phyloP scores from a whole-genome alignment of 2,797 vertebrate genomes.

The Sebastes jordani region DNA sequence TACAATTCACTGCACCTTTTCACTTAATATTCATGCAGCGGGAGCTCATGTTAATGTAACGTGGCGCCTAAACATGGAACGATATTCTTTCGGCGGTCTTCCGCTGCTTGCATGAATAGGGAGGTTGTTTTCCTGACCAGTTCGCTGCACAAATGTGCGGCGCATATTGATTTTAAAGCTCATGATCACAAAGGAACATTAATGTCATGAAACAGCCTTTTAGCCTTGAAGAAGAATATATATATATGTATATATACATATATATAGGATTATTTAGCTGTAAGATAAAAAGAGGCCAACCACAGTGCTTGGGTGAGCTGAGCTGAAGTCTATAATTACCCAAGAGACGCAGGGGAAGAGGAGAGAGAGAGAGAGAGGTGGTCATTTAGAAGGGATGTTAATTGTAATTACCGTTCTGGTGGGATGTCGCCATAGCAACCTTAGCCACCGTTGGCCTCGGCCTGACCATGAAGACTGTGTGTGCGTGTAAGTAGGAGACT shows the following conservation, averaged over 20 bases:
- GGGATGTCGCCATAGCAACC: conserved; percentile 75
- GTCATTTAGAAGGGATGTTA: conserved; percentile 78
- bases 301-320: conserved; percentile 56
- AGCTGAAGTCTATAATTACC: conserved; percentile 75
- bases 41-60: conserved; percentile 21
- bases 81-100: not conserved
- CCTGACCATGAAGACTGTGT: conserved; percentile 42
- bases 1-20: not conserved
- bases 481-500: not conserved
- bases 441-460: conserved; percentile 55
- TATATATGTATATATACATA: not conserved
- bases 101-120: not conserved
- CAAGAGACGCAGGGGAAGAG: conserved; percentile 52
- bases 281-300: conserved; percentile 62
- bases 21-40: conserved; percentile 6
- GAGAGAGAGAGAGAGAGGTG: conserved; percentile 58
- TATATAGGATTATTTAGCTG: conserved; percentile 56
- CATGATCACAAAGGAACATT: conserved; percentile 20
- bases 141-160: conserved; percentile 36
- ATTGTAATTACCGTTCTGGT: conserved; percentile 79
- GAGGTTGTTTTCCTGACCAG: conserved; percentile 30
- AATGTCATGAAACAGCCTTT: conserved; percentile 55
- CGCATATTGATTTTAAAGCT: conserved; percentile 48
- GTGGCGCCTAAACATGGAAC: not conserved
- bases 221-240: conserved; percentile 36